Evolutionary conservation across 2,888 invertebrate species (phyloP), one percentile per base, ranked within the genome.

Genomic region (Euphydryas editha): DNA sequence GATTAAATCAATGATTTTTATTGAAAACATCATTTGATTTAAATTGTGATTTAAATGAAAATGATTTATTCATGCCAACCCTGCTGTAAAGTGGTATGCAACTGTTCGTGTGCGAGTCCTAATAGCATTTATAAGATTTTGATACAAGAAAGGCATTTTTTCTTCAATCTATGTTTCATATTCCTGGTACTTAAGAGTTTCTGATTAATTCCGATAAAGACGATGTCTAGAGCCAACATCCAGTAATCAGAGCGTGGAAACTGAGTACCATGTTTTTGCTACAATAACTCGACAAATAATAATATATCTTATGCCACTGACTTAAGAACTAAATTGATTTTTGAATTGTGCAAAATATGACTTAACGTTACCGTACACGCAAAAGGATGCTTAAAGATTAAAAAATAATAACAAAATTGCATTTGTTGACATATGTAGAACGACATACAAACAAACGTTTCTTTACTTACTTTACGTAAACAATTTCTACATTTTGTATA

Each of bases 191-290:
- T 57, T 24, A 61, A 58, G 67, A 75, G 73, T 77, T 77, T 76
- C 88, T 87, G 91, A 92, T 92, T 85, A 82, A 81, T 83, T 82
- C 82, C 88, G 90, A 91, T 91, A 92, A 87, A 90, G 90, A 89
- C 85, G 85, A 82, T 85, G 88, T 89, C 90, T 90, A 87, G 90
- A 91, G 92, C 89, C 92, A 92, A 92, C 90, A 92, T 90, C 92
- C 92, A 92, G 81, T 90, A 90, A 92, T 91, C 90, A 92, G 92
- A 92, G 91, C 92, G 92, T 92, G 91, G 90, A 90, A 92, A 88
- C 91, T 90, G 90, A 83, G 84, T 87, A 85, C 85, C 81, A 84
- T 84, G 88, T 83, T 84, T 81, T 84, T 80, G 79, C 79, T 81
- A 75, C 78, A 30, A 30, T 78, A 78, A 74, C 76, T 71, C 73